These are phyloP conservation scores for Euzetes globulus DNA, from an alignment of 2,888 invertebrate genomes.

Conservation along the genomic window DNA sequence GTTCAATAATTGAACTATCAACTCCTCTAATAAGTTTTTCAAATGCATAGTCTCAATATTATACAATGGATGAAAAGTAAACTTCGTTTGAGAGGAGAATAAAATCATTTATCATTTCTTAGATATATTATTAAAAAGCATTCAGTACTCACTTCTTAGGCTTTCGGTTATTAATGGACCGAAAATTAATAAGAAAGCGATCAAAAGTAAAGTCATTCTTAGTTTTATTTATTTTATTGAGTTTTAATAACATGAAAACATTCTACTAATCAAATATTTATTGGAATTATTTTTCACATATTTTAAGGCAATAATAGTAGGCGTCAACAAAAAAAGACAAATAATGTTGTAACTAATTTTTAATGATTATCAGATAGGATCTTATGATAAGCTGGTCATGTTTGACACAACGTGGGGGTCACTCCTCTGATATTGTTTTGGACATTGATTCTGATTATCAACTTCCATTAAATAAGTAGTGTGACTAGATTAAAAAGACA, in stretches of 20 bases:
- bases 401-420: too few species aligned
- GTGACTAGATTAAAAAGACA: too few species aligned
- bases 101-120: background rate
- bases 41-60: too few species aligned
- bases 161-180: slow-evolving; percentile 1
- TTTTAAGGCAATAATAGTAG: background rate
- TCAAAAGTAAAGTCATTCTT: background rate
- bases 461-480: too few species aligned
- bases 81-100: background rate
- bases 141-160: background rate
- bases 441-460: too few species aligned
- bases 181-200: background rate
- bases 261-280: background rate
- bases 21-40: too few species aligned
- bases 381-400: background rate
- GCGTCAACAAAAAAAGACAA: background rate
- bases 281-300: background rate
- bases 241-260: background rate
- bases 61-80: background rate
- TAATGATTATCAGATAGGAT: background rate
- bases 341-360: background rate
- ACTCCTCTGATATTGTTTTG: too few species aligned
- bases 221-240: background rate
- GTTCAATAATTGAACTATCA: too few species aligned
- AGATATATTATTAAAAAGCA: background rate